Base-by-base conservation (phyloP, 2,113 vertebrate species). In the Tyrannus savana region DNA sequence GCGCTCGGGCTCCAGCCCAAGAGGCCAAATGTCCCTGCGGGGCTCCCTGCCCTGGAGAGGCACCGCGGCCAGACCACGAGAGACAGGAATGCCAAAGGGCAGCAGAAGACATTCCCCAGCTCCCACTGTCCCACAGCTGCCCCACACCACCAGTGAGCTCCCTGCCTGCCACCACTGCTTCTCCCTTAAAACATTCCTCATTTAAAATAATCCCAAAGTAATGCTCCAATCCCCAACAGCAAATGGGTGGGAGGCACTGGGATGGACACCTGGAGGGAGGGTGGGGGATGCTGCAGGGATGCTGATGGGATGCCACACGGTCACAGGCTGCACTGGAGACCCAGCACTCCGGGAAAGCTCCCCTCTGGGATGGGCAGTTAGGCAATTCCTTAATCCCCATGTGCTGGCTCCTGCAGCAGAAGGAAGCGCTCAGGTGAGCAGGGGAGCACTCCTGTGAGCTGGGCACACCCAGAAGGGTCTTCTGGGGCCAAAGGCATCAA, bases 71-170 rank as follows among this genome's bases (percentile, higher is more conserved):
- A 35, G 64, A 23, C 6, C 72, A n/a, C 4, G 2, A 35, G 74
- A 44, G 21, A 42, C 1, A 1, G 1, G 47, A 63, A n/a, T 16
- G 3, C 0, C 1, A 4, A 19, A 44, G 24, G 47, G 56, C 78
- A 62, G 67, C 41, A 62, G n/a, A 10, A 84, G n/a, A 27, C 23
- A 5, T 4, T 37, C 16, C 35, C 12, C 30, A 42, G 49, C 18
- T 50, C 44, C 22, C 0, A 0, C 19, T 12, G 39, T 5, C 33
- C 41, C 60, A 37, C 3, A 3, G 74, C 35, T 3, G 2, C 49
- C 11, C 22, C 27, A 2, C 4, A 2, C 6, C 4, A 5, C 62
- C 6, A 2, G 30, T 2, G 13, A 67, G 37, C 30, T 35, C 30
- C 24, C n/a, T 42, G 60, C 56, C 23, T 16, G 35, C 30, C 37